Evolutionary conservation across 1,140 invertebrate species (phyloP).

Genomic region (Penaeus japonicus): DNA sequence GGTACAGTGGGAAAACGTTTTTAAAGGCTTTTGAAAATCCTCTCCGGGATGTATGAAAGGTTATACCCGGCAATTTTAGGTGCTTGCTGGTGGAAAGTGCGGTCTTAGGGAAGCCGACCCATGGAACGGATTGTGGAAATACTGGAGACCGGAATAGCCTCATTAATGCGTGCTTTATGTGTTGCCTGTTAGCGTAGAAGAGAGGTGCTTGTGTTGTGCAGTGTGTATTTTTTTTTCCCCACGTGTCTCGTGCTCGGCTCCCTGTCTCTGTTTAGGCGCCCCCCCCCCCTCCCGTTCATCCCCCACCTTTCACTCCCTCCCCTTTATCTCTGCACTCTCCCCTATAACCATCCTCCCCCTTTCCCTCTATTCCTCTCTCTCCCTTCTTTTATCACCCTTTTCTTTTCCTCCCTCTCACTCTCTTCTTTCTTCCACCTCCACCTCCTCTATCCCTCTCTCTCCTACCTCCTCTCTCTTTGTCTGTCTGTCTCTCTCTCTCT

Average conservation of each 20-base stretch:
- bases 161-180: conserved; percentile 35
- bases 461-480: neutral
- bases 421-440: neutral
- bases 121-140: conserved; percentile 30
- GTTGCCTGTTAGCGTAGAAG: neutral
- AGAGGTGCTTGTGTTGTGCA: too few species aligned
- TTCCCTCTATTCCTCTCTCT: neutral
- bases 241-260: too few species aligned
- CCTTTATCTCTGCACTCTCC: neutral
- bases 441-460: neutral
- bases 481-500: neutral
- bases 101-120: neutral
- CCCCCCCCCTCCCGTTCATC: too few species aligned
- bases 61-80: conserved; percentile 28
- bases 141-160: conserved; percentile 16
- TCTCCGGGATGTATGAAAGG: conserved; percentile 43
- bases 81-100: conserved; percentile 40
- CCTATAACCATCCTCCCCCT: neutral
- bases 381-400: neutral
- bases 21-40: conserved; percentile 29
- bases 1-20: conserved; percentile 4
- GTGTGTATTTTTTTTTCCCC: too few species aligned
- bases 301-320: too few species aligned
- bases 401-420: neutral
- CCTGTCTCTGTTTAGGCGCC: too few species aligned